Conservation (phyloP, 2,888 invertebrate species). For the Perizoma flavofasciatum region DNA sequence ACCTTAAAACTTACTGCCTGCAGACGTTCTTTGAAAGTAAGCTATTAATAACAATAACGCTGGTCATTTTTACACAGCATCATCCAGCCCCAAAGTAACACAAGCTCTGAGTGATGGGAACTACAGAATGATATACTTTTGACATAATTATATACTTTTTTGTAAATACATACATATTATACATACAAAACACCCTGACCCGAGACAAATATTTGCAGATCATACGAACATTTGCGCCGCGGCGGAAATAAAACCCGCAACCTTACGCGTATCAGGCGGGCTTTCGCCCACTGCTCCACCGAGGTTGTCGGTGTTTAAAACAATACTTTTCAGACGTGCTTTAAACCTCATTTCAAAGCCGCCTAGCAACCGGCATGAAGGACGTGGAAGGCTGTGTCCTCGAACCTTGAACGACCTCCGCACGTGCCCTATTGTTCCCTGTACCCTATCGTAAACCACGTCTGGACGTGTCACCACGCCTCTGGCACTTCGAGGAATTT, state of each 20-base stretch:
- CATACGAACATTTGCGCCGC: too few relatives aligned
- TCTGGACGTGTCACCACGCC: conserved; percentile 33
- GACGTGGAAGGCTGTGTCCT: conserved; percentile 73
- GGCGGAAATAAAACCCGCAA: too few relatives aligned
- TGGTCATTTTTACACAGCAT: too few relatives aligned
- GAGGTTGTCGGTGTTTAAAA: not conserved
- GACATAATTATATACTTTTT: too few relatives aligned
- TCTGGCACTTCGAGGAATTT: conserved; percentile 36
- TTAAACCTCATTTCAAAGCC: conserved; percentile 31
- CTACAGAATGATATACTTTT: too few relatives aligned
- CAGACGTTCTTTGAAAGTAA: conserved; percentile 8
- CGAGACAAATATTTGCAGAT: too few relatives aligned
- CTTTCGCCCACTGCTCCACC: too few relatives aligned
- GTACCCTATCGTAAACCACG: conserved; percentile 54
- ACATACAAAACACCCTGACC: too few relatives aligned
- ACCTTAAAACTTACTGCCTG: conserved; percentile 10
- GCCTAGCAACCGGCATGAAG: conserved; percentile 53
- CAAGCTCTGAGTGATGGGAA: too few relatives aligned
- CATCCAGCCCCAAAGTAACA: too few relatives aligned
- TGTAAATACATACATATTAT: too few relatives aligned
- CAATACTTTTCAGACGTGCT: conserved; percentile 31
- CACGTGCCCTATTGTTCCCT: conserved; percentile 72
- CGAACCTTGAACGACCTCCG: conserved; percentile 70
- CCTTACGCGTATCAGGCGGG: too few relatives aligned
- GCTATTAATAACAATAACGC: not conserved